phyloP scores from a whole-genome alignment of 1,140 invertebrate genomes.

The Eciton burchellii region DNA sequence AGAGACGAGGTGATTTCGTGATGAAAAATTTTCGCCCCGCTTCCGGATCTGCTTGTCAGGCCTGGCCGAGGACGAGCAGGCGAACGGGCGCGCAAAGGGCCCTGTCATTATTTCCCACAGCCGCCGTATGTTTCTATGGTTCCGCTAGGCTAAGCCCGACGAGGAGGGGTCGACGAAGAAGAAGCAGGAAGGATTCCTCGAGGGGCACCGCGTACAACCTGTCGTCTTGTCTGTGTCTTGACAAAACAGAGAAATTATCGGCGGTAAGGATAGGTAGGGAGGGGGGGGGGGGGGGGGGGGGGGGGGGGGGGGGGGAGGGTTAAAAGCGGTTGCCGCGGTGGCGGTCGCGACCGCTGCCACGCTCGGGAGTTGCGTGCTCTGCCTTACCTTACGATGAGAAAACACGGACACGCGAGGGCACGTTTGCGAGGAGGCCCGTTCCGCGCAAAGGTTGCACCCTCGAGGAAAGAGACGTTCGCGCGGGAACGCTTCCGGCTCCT shows the following conservation, averaged over 20 bases:
- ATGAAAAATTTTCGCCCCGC: constrained; percentile 79
- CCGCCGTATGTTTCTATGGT: constrained; percentile 78
- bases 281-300: too few relatives aligned
- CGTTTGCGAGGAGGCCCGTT: background rate
- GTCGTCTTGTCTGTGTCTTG: constrained; percentile 77
- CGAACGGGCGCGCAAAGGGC: constrained; percentile 68
- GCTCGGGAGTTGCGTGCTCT: constrained; percentile 18
- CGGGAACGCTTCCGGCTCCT: constrained; percentile 6
- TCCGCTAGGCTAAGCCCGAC: constrained; percentile 73
- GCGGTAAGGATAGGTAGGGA: too few relatives aligned
- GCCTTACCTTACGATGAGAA: constrained; percentile 29
- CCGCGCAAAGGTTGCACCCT: background rate
- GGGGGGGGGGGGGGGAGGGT: too few relatives aligned
- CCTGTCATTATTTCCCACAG: constrained; percentile 83
- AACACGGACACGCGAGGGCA: background rate
- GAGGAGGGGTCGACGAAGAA: constrained; percentile 60
- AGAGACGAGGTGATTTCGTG: constrained; percentile 72
- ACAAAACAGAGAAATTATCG: constrained; percentile 75
- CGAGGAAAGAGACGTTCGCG: constrained; percentile 9
- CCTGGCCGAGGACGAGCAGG: constrained; percentile 41
- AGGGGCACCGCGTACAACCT: constrained; percentile 81
- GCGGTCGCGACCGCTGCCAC: background rate
- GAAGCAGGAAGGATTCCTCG: constrained; percentile 78
- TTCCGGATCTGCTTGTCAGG: constrained; percentile 81
- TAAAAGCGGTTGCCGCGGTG: constrained; percentile 64